phyloP scores from a whole-genome alignment of 1,140 invertebrate species.

The Musca vetustissima region DNA sequence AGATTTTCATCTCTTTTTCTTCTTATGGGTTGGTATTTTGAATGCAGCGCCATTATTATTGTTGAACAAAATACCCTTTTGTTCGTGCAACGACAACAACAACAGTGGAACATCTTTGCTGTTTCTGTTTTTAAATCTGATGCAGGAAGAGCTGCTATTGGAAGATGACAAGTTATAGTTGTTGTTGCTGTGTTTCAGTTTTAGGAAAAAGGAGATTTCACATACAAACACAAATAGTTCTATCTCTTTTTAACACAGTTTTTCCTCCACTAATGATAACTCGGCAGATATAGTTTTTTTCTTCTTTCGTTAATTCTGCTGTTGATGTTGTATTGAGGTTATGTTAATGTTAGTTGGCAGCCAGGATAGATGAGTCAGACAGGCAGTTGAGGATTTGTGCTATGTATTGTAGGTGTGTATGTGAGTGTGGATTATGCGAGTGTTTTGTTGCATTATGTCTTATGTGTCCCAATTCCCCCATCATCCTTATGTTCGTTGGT shows the following conservation, averaged over 20 bases:
- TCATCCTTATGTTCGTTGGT: too few relatives aligned
- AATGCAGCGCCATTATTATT: not conserved
- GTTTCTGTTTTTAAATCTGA: constrained; percentile 11
- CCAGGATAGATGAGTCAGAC: too few relatives aligned
- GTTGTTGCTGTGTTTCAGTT: not conserved
- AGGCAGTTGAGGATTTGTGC: too few relatives aligned
- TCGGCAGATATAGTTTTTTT: constrained; percentile 3
- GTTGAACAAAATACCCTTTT: too few relatives aligned
- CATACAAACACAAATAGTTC: not conserved
- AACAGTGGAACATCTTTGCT: not conserved
- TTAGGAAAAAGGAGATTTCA: not conserved
- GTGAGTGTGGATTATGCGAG: too few relatives aligned
- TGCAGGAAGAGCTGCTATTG: constrained; percentile 16
- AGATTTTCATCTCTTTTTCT: constrained; percentile 8
- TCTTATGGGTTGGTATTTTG: not conserved
- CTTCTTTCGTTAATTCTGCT: not conserved
- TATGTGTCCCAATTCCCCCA: too few relatives aligned
- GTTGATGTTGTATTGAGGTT: not conserved
- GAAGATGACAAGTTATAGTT: constrained; percentile 19
- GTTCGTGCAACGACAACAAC: not conserved
- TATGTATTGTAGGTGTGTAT: too few relatives aligned
- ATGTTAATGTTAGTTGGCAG: too few relatives aligned
- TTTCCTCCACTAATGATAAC: constrained; percentile 1
- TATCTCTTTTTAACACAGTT: constrained; percentile 1
- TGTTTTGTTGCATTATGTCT: too few relatives aligned